Base-by-base conservation (phyloP, 2,888 invertebrate species). In the Onchidella celtica region DNA sequence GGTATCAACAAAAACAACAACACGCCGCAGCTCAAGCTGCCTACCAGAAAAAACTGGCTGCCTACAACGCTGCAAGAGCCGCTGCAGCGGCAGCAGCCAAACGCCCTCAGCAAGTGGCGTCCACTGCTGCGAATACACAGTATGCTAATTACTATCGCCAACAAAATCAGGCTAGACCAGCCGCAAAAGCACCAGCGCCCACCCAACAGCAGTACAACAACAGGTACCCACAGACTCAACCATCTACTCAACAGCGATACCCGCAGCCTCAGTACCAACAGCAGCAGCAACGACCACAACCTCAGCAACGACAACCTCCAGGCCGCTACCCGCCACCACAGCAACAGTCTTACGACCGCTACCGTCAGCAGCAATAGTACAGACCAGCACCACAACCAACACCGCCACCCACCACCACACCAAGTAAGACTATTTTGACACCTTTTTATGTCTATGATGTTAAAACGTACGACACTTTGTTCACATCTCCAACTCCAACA, bases 11-110 rank as follows among this genome's bases (percentile, higher is more conserved):
- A 32, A 47, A 73, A n/a, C 73, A 73, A 57, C 76, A 47, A 9
- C 40, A 78, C 34, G 55, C n/a, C 6, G 76, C 40, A 24, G 76
- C 76, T 1, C 76, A 76, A 32, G 40, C 40, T 2, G 66, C 47
- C 1, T 76, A 76, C 55, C 69, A 69, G 32, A 68, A 77, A 66
- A 66, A 77, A 40, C 34, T 77, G 6, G 68, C 68, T 1, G 77
- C 77, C 0, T 77, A 77, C 36, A 77, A 77, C 32, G 68, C 68
- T 6, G 68, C 68, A 3, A 66, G 68, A 14, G 55, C 65, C 4
- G 40, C 76, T 0, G 21, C 47, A 4, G 36, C 21, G n/a, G n/a
- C n/a, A n/a, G n/a, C n/a, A 2, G 3, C 40, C 17, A 36, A 47
- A 36, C 66, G 32, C 11, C 11, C 55, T 17, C 68, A 27, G 32